These are phyloP conservation scores for Sciurus niger DNA, from an alignment of 2,113 vertebrate species.

Conservation along the genomic window DNA sequence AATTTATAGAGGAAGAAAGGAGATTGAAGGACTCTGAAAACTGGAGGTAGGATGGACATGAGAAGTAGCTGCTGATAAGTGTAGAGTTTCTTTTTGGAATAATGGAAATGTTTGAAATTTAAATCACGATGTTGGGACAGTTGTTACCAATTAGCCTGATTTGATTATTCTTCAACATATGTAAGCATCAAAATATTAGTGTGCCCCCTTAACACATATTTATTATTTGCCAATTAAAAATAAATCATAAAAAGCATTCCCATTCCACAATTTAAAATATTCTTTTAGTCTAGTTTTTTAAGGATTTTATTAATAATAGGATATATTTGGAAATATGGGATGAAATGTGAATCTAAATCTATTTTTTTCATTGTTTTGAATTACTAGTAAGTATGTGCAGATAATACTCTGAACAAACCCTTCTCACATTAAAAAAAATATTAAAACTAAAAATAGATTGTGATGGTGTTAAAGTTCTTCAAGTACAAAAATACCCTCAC, in stretches of 20 bases:
- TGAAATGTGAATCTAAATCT: background rate
- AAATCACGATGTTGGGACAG: background rate
- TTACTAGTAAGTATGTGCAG: background rate
- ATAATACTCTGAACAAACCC: slow-evolving; percentile 6
- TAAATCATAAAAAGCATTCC: background rate
- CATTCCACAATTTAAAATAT: background rate
- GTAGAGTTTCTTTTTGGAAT: background rate
- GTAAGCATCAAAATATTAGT: background rate
- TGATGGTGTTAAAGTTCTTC: background rate
- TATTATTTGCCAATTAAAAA: background rate
- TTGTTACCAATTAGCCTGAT: background rate
- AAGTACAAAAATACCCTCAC: background rate
- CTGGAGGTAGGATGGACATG: background rate
- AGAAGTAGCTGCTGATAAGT: background rate
- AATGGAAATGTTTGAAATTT: background rate
- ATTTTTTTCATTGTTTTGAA: background rate
- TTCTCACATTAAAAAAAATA: background rate
- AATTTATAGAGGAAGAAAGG: background rate
- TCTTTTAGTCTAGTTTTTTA: background rate
- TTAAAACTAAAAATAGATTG: background rate
- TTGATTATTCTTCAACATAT: background rate
- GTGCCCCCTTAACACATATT: background rate
- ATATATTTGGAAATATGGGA: background rate
- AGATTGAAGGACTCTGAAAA: background rate
- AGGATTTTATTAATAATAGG: slow-evolving; percentile 5